Evolutionary conservation across 2,113 vertebrate species (phyloP), one percentile per base, ranked within the genome.

Genomic region (Actenoides hombroni): DNA sequence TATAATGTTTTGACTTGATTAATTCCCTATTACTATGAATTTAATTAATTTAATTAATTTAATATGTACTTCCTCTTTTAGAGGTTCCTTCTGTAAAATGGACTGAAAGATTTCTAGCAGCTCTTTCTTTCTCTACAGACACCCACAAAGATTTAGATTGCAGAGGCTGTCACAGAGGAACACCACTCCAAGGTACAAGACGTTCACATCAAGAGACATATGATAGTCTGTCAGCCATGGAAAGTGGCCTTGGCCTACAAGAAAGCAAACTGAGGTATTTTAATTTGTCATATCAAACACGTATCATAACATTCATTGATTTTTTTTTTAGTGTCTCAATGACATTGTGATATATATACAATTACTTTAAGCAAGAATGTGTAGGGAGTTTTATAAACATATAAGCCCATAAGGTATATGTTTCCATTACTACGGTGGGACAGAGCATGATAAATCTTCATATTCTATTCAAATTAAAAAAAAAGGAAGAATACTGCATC

Each of bases 221-320:
- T n/a, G 44, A 19, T 13, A 39, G 8, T 39, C 57, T 77, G 10
- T 63, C 51, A 31, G 31, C 54, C 4, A 2, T 69, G 37, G 88
- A 60, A 81, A 69, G 53, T n/a, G 57, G 21, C 56, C 25, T 88
- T 69, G 9, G 49, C 53, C 6, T 14, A 24, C 81, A 83, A 56
- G 81, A 81, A 63, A 74, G 19, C 14, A 37, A 83, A n/a, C 33
- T 23, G 48, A 97, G 96, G 95, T 97, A 97, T 83, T 83, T 71
- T 44, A 25, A 26, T 44, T 51, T 54, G 5, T 86, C 20, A 9
- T 61, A 24, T 57, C n/a, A 60, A 31, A 25, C 11, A 18, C 13
- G 3, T 53, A 40, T 79, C 10, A 17, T 56, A 42, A 13, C 5
- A 6, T 19, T 37, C 40, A 13, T 20, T 56, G 10, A 6, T 42